Percentiles rank a stretch among this genome's conserved stretches.
phyloP scores from a whole-genome alignment of 1,140 invertebrate species.

The Neodiprion virginianus region DNA sequence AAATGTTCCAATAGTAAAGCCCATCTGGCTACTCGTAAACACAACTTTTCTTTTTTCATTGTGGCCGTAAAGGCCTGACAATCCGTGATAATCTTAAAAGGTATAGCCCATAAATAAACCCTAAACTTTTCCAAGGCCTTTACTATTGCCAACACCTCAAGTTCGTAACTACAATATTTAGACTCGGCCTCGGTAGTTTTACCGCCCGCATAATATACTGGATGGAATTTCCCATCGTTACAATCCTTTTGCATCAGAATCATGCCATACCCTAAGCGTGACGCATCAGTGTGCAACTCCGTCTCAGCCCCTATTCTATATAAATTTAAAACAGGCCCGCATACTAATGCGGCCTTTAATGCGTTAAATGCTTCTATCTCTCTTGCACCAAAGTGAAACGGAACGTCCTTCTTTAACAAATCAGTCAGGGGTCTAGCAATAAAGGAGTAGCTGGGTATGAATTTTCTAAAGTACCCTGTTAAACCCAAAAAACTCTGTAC shows the following conservation, averaged over 20 bases:
- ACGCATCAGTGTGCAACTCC: constrained; percentile 49
- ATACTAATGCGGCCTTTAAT: constrained; percentile 24
- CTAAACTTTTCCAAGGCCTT: constrained; percentile 53
- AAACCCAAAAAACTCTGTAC: constrained; percentile 28
- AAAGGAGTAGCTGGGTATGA: constrained; percentile 13
- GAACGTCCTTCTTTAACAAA: constrained; percentile 18
- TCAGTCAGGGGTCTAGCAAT: constrained; percentile 20
- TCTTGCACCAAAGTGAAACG: constrained; percentile 22
- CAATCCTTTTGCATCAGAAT: constrained; percentile 1
- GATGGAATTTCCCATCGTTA: constrained; percentile 1
- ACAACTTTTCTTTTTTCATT: constrained; percentile 38
- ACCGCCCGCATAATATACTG: constrained; percentile 12
- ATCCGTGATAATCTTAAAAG: constrained; percentile 45
- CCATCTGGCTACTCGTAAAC: constrained; percentile 45
- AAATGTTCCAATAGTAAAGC: constrained; percentile 41
- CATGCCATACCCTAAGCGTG: not conserved
- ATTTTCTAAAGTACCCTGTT: constrained; percentile 27
- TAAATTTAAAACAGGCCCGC: constrained; percentile 47
- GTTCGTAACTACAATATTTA: constrained; percentile 52
- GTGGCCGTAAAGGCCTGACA: constrained; percentile 43
- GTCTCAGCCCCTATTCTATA: constrained; percentile 40
- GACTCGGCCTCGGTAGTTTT: constrained; percentile 42
- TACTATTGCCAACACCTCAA: constrained; percentile 59
- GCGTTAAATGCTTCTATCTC: constrained; percentile 26
- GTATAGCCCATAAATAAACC: constrained; percentile 44